Percentiles rank a stretch among this genome's conserved stretches.
These are phyloP conservation scores for Clivina fossor DNA, from an alignment of 2,888 invertebrate species.

Conservation along the genomic window DNA sequence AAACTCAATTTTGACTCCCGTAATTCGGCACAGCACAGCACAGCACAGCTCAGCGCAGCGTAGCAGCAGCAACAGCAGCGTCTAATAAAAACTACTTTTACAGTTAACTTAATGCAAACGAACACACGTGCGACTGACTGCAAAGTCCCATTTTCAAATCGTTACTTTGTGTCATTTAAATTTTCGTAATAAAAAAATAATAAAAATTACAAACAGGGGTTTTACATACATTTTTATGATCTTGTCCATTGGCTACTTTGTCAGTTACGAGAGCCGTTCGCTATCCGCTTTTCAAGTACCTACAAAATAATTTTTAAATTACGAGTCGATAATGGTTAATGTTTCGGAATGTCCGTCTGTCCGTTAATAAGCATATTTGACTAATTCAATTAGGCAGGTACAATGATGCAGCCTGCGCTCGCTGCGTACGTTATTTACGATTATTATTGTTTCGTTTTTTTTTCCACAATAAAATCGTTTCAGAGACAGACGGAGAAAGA, in stretches of 20 bases:
- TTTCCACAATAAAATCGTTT: no score
- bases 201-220: constrained; percentile 15
- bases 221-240: constrained; percentile 22
- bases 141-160: constrained; percentile 22
- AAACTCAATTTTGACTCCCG: no score
- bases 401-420: constrained; percentile 10
- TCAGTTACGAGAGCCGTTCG: constrained; percentile 5
- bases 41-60: no score
- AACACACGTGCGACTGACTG: no score
- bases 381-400: constrained; percentile 39
- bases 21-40: no score
- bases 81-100: no score
- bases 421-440: constrained; percentile 19
- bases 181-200: constrained; percentile 29
- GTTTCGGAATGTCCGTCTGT: constrained; percentile 43
- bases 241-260: constrained; percentile 27
- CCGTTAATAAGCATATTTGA: constrained; percentile 32
- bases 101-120: no score
- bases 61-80: no score
- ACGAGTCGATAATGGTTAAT: constrained; percentile 34
- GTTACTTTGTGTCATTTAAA: constrained; percentile 27
- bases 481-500: no score
- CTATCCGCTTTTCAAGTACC: constrained; percentile 16
- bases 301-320: constrained; percentile 23
- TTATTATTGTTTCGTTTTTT: constrained; percentile 27